Percentiles rank a stretch among this genome's conserved stretches.
Evolutionary conservation across 37 sponge, comb jelly and placozoan species (phyloP).

Genomic region (Halichondria panicea): DNA sequence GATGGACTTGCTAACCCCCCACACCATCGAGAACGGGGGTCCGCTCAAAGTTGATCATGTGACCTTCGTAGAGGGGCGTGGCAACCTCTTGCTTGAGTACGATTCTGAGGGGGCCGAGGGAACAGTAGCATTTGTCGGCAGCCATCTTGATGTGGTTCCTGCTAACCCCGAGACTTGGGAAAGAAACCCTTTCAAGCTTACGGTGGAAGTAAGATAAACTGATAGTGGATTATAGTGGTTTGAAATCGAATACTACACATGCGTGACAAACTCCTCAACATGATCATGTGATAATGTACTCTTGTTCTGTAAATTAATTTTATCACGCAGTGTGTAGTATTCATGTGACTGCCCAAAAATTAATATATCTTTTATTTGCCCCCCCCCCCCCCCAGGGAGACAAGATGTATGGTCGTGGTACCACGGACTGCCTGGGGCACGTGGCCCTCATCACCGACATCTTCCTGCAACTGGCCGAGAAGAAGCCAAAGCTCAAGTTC

Average conservation of each 20-base stretch:
- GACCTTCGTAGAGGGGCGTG: constrained; percentile 55
- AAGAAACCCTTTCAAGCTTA: constrained; percentile 69
- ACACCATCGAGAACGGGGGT: constrained; percentile 54
- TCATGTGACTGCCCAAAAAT: too few species aligned
- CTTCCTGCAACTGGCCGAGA: constrained; percentile 75
- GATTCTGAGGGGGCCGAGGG: constrained; percentile 46
- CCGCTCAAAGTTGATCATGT: constrained; percentile 67
- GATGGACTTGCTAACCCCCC: constrained; percentile 57
- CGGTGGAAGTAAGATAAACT: constrained; percentile 32
- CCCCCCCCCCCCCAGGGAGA: constrained; percentile 43
- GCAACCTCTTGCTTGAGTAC: constrained; percentile 65
- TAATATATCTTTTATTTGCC: too few species aligned
- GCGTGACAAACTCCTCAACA: too few species aligned
- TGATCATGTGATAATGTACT: neutral
- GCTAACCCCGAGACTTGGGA: constrained; percentile 87
- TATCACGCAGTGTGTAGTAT: too few species aligned
- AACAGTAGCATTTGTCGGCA: constrained; percentile 73
- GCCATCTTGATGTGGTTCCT: constrained; percentile 79
- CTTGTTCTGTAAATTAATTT: too few species aligned
- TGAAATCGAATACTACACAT: too few species aligned
- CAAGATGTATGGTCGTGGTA: constrained; percentile 81
- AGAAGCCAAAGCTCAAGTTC: constrained; percentile 59
- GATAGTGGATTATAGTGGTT: neutral
- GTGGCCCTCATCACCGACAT: constrained; percentile 81
- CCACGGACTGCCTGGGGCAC: constrained; percentile 84